A percentile compares a stretch with the other conserved stretches of the same genome.
phyloP scores from a whole-genome alignment of 2,797 vertebrate genomes.

The Siniperca obscura region DNA sequence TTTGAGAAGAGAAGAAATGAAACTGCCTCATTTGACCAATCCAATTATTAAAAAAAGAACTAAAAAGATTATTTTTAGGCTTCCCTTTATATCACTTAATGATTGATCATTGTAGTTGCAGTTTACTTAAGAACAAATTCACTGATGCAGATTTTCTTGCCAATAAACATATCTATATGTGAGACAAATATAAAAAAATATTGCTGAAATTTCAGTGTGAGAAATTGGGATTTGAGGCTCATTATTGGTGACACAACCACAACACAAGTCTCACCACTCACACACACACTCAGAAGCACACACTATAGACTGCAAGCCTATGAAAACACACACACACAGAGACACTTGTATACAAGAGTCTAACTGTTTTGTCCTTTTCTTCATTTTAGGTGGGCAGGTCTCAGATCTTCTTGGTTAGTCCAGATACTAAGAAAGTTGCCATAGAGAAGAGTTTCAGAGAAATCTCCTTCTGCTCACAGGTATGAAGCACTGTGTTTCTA shows the following conservation, averaged over 20 bases:
- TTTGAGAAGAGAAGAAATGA: constrained; percentile 34
- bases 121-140: not conserved
- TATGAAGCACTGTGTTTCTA: constrained; percentile 61
- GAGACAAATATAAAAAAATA: not conserved
- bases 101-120: not conserved
- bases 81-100: not conserved
- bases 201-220: not conserved
- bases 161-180: not conserved
- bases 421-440: constrained; percentile 97
- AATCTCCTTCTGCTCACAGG: constrained; percentile 99
- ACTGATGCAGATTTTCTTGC: not conserved
- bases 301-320: not conserved
- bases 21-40: constrained; percentile 1
- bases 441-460: constrained; percentile 98
- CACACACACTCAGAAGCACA: constrained; percentile 23
- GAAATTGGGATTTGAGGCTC: not conserved
- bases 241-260: not conserved
- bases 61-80: not conserved
- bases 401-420: constrained; percentile 97
- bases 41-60: not conserved
- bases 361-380: constrained; percentile 4
- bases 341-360: not conserved
- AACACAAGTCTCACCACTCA: constrained; percentile 17
- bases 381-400: constrained; percentile 91
- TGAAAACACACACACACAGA: not conserved